A percentile compares a stretch with the other conserved stretches of the same genome.
phyloP scores from a whole-genome alignment of 2,888 invertebrate species.

The Zygothrica quintamaculata region DNA sequence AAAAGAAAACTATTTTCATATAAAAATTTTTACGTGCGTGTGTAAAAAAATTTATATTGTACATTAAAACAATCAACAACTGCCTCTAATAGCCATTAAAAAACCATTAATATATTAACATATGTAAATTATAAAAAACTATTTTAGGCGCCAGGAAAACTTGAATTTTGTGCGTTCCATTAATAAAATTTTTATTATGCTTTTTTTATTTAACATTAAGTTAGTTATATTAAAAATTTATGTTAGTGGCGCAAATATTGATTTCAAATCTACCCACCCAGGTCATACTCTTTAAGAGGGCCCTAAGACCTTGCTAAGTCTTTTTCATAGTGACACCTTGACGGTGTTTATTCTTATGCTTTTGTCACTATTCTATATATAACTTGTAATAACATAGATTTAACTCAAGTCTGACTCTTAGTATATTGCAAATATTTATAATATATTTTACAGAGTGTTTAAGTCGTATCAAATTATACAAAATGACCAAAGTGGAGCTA shows the following conservation, averaged over 20 bases:
- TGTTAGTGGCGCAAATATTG: constrained; percentile 71
- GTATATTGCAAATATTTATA: background rate
- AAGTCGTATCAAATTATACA: no score
- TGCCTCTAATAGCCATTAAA: constrained; percentile 38
- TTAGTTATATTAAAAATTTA: constrained; percentile 50
- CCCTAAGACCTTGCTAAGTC: constrained; percentile 32
- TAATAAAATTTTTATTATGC: constrained; percentile 7
- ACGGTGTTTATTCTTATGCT: constrained; percentile 2
- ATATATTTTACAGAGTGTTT: constrained; percentile 12
- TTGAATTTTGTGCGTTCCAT: constrained; percentile 22
- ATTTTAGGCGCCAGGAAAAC: constrained; percentile 26
- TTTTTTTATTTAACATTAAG: constrained; percentile 19
- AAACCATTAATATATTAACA: constrained; percentile 61
- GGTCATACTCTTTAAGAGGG: constrained; percentile 30
- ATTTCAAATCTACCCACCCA: constrained; percentile 50
- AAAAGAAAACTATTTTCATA: constrained; percentile 15
- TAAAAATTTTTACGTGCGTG: constrained; percentile 49
- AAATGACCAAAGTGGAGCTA: constrained; percentile 84
- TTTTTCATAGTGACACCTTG: constrained; percentile 27
- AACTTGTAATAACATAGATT: no score
- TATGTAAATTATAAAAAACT: constrained; percentile 66
- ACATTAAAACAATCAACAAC: constrained; percentile 56
- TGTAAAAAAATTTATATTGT: constrained; percentile 36
- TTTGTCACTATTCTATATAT: no score
- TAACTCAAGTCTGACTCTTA: no score